Base-by-base conservation (phyloP, 2,797 vertebrate species). In the Oreonectes daqikongensis region DNA sequence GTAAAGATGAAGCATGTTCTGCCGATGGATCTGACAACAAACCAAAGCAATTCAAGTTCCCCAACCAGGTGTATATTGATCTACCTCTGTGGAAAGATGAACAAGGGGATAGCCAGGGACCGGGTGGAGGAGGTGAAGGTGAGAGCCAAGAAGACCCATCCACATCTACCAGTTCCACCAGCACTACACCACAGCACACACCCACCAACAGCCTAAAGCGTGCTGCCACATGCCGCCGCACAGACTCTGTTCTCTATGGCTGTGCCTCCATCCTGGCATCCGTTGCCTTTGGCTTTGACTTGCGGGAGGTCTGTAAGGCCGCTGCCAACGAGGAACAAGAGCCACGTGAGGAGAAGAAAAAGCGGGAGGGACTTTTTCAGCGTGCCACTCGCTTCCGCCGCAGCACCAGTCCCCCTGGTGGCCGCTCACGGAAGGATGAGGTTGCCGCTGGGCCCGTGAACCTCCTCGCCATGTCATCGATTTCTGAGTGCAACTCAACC, bases 1-100 rank as follows among this genome's bases (percentile, higher is more conserved):
- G 79, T 81, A 94, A 93, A 85, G 96, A 97, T 0, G 92, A 94
- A 75, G 86, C 86, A 0, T 90, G 86, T 81, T 59, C 82, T 59
- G 81, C 89, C 64, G 95, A 97, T 22, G 86, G 90, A 85, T 80
- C 89, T 1, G 95, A 97, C 75, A 91, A 83, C 89, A 96, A 95
- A 94, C 94, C 96, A 95, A 97, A 97, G 93, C 94, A 93, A 88
- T 89, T 94, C 78, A 96, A 95, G 89, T 91, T 94, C 81, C 93
- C 95, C 2, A 95, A 91, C 89, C 96, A 96, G 90, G 93, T 96
- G 83, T 95, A 94, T 77, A 92, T 95, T 30, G 94, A 96, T 90
- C 95, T 96, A 93, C 95, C 96, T 95, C 95, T 94, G 87, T 95
- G 95, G 92, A 94, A 94, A 86, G 96, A 97, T 20, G 93, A 95